phyloP scores from a whole-genome alignment of 2,888 invertebrate species.

The Bembecia ichneumoniformis region DNA sequence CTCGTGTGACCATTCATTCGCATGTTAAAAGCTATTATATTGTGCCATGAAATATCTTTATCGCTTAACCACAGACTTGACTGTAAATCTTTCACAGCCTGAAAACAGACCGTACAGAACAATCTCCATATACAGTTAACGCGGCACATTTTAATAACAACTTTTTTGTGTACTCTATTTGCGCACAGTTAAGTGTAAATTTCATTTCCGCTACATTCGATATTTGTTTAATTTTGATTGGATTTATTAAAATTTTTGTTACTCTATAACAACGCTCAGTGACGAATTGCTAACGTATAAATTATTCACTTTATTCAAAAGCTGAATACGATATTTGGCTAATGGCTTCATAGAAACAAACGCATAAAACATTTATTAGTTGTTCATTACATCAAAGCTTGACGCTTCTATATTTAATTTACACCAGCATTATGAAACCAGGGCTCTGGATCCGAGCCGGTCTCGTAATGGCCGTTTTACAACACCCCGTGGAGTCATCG shows the following conservation, averaged over 20 bases:
- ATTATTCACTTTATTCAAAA: too few relatives aligned
- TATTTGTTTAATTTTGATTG: too few relatives aligned
- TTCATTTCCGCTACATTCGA: too few relatives aligned
- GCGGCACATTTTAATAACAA: too few relatives aligned
- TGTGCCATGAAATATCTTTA: not conserved
- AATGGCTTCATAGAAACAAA: not conserved
- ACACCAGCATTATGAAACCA: conserved; percentile 26
- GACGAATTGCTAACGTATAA: too few relatives aligned
- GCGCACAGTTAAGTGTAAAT: too few relatives aligned
- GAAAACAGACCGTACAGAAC: not conserved
- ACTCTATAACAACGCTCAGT: too few relatives aligned
- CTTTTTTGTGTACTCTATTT: too few relatives aligned
- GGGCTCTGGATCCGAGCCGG: conserved; percentile 27
- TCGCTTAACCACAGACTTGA: not conserved
- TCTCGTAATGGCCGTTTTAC: conserved; percentile 32
- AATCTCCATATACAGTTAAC: not conserved
- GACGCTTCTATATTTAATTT: conserved; percentile 36
- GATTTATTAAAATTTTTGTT: too few relatives aligned
- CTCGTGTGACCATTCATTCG: not conserved
- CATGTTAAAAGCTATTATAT: not conserved
- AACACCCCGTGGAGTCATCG: conserved; percentile 39
- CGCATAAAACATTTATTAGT: not conserved
- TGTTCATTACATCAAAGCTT: not conserved
- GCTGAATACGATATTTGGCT: not conserved
- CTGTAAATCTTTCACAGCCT: not conserved